Conservation (phyloP, 2,797 vertebrate genomes). For the Eremophila alpestris region DNA sequence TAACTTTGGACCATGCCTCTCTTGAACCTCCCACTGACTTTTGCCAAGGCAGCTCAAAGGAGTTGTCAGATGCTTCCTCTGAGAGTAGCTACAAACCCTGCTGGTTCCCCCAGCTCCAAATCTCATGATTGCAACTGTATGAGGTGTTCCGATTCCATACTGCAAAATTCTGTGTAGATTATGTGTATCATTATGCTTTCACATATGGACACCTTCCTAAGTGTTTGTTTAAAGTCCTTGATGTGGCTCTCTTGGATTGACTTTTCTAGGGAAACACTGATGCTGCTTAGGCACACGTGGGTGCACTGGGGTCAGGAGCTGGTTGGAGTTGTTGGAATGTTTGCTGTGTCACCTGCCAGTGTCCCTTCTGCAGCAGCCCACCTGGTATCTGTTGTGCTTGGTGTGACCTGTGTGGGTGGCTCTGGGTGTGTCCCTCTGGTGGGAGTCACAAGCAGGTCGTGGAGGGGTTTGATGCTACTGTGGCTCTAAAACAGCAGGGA, state of each 20-base stretch:
- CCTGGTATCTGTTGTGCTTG: not conserved
- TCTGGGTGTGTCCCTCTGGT: rapidly evolving
- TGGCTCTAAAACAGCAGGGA: not conserved
- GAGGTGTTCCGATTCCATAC: rapidly evolving
- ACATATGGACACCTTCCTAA: not conserved
- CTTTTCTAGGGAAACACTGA: not conserved
- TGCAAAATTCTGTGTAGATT: not conserved
- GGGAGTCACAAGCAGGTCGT: not conserved
- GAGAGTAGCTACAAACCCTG: not conserved
- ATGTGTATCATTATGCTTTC: rapidly evolving
- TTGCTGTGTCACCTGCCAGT: rapidly evolving
- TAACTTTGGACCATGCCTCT: rapidly evolving
- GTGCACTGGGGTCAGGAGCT: not conserved
- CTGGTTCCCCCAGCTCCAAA: not conserved
- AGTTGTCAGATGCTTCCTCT: not conserved
- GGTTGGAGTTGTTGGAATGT: not conserved
- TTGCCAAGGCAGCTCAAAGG: not conserved
- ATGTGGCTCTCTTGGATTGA: not conserved
- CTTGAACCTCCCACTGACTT: not conserved
- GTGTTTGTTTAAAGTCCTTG: not conserved
- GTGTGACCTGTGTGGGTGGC: too few relatives aligned
- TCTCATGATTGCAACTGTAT: rapidly evolving
- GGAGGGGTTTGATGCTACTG: not conserved
- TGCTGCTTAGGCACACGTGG: rapidly evolving
- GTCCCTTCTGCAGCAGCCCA: not conserved